A percentile compares a stretch with the other conserved stretches of the same genome.
These are phyloP conservation scores for Mactra quadrangularis DNA, from an alignment of 1,140 invertebrate species.

Conservation along the genomic window DNA sequence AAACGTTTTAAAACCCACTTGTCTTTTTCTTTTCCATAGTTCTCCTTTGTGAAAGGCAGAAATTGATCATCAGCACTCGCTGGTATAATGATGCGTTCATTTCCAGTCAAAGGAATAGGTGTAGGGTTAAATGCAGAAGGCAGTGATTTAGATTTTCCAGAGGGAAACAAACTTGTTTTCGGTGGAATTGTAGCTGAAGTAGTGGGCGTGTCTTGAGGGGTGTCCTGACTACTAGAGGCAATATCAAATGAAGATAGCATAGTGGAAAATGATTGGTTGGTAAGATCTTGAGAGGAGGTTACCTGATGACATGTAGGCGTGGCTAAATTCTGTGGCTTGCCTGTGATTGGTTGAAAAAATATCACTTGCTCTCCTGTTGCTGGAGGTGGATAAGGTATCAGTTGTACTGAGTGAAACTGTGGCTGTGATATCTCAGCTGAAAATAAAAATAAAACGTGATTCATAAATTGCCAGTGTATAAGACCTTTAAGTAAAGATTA, in stretches of 20 bases:
- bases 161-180: not conserved
- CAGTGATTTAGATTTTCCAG: not conserved
- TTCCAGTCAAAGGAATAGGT: slow-evolving; percentile 16
- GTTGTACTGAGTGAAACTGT: slow-evolving; percentile 23
- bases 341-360: slow-evolving; percentile 34
- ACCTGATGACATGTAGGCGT: slow-evolving; percentile 7
- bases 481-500: no score
- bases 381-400: slow-evolving; percentile 29
- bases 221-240: not conserved
- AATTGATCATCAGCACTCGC: slow-evolving; percentile 35
- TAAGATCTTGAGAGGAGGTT: not conserved
- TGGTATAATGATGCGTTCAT: slow-evolving; percentile 37
- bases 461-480: no score
- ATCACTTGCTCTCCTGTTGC: slow-evolving; percentile 20
- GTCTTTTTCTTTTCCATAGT: slow-evolving; percentile 57
- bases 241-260: slow-evolving; percentile 32
- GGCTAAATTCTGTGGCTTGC: not conserved
- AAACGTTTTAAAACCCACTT: slow-evolving; percentile 49
- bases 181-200: not conserved
- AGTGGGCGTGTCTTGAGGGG: not conserved
- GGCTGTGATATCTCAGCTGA: slow-evolving; percentile 2
- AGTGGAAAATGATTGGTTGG: slow-evolving; percentile 28
- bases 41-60: slow-evolving; percentile 53
- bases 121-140: not conserved
- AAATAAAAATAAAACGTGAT: slow-evolving; percentile 2